Base-by-base conservation (phyloP, 2,888 invertebrate genomes). In the Ennomos quercinarius region DNA sequence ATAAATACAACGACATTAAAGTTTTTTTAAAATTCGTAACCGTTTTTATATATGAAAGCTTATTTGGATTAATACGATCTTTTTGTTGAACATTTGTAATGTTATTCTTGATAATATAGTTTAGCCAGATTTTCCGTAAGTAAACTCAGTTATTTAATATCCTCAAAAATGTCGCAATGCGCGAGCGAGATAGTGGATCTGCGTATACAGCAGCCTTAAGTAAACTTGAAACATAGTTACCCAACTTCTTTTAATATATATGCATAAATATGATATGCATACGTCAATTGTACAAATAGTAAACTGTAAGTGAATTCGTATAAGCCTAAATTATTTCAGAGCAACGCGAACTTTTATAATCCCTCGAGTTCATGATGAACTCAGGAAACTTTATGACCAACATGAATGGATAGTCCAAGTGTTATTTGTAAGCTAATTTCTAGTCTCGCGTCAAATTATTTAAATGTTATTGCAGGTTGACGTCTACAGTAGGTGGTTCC, bases 391-490 rank as follows among this genome's bases (percentile, higher is more conserved):
- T 64, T 62, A 71, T 64, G 52, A 64, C 61, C 55, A 67, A 49
- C 60, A 70, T 53, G 61, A 68, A 76, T 70, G 67, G 64, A 77
- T 75, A 71, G 71, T 34, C 57, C 72, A 73, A 77, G 74, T 77
- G 77, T 66, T 80, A 77, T 78, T 80, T 78, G 49, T 64, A 77
- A 73, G 71, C 63, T 44, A 78, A 78, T 79, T 78, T 79, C 77
- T 75, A 71, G 76, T 76, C 68, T 77, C 72, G 74, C 75, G 70
- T 76, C 72, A 79, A 85, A 80, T 84, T 86, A 89, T 89, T 88
- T 81, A 85, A 89, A 89, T 89, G 74, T 81, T 82, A 89, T 87
- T 87, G 85, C 86, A 89, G 76, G 81, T 86, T 74, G 67, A 64
- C 72, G 76, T 67, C 73, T 72, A 71, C 80, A 86, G 88, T 89